These are phyloP conservation scores for Meteorus sp. DNA, from an alignment of 1,140 invertebrate genomes.

Conservation along the genomic window DNA sequence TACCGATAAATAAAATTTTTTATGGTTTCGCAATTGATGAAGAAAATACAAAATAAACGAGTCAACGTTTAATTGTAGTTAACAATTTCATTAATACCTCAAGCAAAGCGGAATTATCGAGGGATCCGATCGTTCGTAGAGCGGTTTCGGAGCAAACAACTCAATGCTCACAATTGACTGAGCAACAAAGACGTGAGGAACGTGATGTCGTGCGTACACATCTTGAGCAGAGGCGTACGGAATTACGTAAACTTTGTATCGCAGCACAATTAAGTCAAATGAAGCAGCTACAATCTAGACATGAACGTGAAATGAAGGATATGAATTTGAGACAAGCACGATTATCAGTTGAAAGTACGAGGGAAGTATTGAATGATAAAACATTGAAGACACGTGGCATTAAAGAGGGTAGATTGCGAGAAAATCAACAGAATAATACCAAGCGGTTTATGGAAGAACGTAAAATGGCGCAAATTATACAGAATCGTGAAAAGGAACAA, in stretches of 20 bases:
- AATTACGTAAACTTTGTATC: constrained; percentile 84
- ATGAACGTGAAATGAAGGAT: constrained; percentile 94
- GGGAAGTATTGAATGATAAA: constrained; percentile 94
- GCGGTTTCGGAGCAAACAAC: constrained; percentile 87
- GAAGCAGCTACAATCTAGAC: constrained; percentile 86
- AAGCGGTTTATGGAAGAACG: constrained; percentile 99
- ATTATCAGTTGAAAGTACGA: constrained; percentile 94
- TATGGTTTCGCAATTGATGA: constrained; percentile 2
- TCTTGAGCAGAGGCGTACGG: constrained; percentile 81
- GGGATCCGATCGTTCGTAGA: constrained; percentile 77
- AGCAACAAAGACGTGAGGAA: constrained; percentile 88
- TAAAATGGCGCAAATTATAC: constrained; percentile 84
- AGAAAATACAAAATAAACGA: background rate
- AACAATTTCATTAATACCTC: too few relatives aligned
- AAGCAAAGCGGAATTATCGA: constrained; percentile 80
- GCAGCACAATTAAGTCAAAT: constrained; percentile 83
- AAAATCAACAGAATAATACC: constrained; percentile 98
- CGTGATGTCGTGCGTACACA: constrained; percentile 84
- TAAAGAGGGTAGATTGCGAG: constrained; percentile 87
- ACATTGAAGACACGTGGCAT: constrained; percentile 96
- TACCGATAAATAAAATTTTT: too few relatives aligned
- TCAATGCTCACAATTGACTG: constrained; percentile 92
- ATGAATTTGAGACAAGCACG: constrained; percentile 95
- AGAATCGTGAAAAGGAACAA: constrained; percentile 91
- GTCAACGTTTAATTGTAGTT: too few relatives aligned